Base-by-base conservation (phyloP, 2,797 vertebrate genomes). In the Melanotaenia trifasciata region DNA sequence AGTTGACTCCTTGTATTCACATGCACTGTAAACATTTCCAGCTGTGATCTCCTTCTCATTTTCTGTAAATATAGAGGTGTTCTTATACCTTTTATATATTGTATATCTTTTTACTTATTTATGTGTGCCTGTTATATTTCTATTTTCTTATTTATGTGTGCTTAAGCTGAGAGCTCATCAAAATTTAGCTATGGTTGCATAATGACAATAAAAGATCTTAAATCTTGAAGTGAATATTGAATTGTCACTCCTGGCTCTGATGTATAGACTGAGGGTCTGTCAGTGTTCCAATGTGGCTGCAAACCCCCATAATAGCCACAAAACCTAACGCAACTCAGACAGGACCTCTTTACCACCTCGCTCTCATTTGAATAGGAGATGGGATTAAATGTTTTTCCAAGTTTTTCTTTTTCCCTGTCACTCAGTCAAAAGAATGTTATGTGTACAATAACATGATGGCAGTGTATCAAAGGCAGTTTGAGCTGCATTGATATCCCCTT, bases 381-480 rank as follows among this genome's bases (percentile, higher is more conserved):
- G 58, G 68, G 70, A 62, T 72, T 72, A 1, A 4, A 71, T 61
- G 66, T 40, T 47, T 69, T 20, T 33, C 14, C 14, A 43, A 24
- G n/a, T 64, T n/a, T 30, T 58, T 65, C 60, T 75, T 22, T 70
- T 61, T 10, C 53, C 59, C 11, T 65, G 50, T 26, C 70, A 63
- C 62, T 43, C 53, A 64, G 63, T 53, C 3, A 33, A 64, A 63
- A 70, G 76, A 79, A 81, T 69, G 74, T 81, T 85, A 84, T 60
- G 60, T 58, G 78, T 73, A 65, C 72, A 76, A 90, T 92, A 80
- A 83, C 83, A 89, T 67, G 83, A 89, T 47, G 60, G 53, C 74
- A 76, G 58, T 73, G 63, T 90, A 90, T 90, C 84, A 91, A 90
- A 92, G 83, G 80, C 78, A 73, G 74, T 26, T 79, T 53, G 61